Percentiles rank a stretch among this genome's conserved stretches.
phyloP scores from a whole-genome alignment of 2,113 vertebrate genomes.

The Lasiurus cinereus region DNA sequence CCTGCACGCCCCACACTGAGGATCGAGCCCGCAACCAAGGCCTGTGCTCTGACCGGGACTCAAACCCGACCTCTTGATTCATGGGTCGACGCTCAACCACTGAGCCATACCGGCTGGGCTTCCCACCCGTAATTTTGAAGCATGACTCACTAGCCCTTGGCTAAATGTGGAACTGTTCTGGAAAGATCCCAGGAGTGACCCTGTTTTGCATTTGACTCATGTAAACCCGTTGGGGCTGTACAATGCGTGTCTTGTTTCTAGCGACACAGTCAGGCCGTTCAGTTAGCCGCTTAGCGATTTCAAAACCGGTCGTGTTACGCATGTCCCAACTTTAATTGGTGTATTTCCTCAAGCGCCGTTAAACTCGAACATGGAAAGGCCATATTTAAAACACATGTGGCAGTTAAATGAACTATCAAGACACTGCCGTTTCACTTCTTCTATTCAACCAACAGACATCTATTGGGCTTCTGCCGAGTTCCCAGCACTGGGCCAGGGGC shows the following conservation, averaged over 20 bases:
- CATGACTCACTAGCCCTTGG: neutral
- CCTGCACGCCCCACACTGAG: too few relatives aligned
- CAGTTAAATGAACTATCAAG: neutral
- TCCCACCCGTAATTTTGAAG: constrained; percentile 14
- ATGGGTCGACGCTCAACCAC: too few relatives aligned
- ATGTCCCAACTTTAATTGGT: constrained; percentile 22
- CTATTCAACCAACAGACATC: neutral
- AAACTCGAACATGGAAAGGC: neutral
- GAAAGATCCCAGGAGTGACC: constrained; percentile 20
- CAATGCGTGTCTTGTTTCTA: constrained; percentile 40
- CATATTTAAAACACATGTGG: neutral
- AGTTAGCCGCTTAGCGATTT: neutral
- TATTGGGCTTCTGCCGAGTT: neutral
- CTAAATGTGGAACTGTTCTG: constrained; percentile 53
- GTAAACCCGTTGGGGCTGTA: neutral
- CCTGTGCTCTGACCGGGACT: too few relatives aligned
- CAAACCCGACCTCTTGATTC: too few relatives aligned
- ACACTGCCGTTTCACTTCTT: neutral
- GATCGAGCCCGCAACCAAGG: too few relatives aligned
- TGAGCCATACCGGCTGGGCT: neutral
- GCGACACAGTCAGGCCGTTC: constrained; percentile 32
- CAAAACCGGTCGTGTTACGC: neutral
- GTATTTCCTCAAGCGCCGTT: neutral
- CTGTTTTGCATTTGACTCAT: constrained; percentile 25
- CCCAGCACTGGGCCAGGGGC: neutral